Base-by-base conservation (phyloP, 2,888 invertebrate genomes). In the Ophion slaviceki region DNA sequence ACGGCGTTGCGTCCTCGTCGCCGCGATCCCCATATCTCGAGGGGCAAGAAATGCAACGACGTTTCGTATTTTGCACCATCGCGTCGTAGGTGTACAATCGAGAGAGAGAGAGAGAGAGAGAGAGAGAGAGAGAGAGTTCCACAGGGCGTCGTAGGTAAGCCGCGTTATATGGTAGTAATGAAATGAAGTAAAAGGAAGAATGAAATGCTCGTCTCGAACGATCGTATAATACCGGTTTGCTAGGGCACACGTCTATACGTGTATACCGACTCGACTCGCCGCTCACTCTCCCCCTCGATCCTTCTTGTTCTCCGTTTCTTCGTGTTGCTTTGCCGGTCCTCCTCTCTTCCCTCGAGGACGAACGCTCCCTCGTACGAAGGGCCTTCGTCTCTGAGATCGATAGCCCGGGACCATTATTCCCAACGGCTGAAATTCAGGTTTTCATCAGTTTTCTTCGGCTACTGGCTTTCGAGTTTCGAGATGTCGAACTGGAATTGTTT, bases 181-280 rank as follows among this genome's bases (percentile, higher is more conserved):
- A 83, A 84, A 70, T 70, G 68, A 81, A 76, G 76, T 76, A 76
- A 70, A 77, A 82, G 71, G 79, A 86, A 82, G 82, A 78, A 88
- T 84, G 72, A 82, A 66, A 53, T 76, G 87, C 80, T 85, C 75
- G 86, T 81, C 82, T 80, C 77, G 59, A 32, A 74, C 78, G 80
- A 81, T 87, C 84, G 87, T 86, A 87, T 88, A 87, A 88, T 88
- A 88, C 88, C 88, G 88, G 88, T 88, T 88, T 88, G 80, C 68
- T 86, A 83, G 83, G 79, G 75, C 78, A 82, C 59, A 80, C 72
- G 77, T 83, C 70, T 68, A 70, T 67, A 86, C 28, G 72, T 53
- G 17, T 53, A 53, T 47, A 72, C 57, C 67, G 24, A 74, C 74
- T 62, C 47, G 76, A 17, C 36, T 70, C 64, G 11, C 36, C 74